Base-by-base conservation (phyloP, 1,140 invertebrate genomes). In the Pseudomyrmex concolor region DNA sequence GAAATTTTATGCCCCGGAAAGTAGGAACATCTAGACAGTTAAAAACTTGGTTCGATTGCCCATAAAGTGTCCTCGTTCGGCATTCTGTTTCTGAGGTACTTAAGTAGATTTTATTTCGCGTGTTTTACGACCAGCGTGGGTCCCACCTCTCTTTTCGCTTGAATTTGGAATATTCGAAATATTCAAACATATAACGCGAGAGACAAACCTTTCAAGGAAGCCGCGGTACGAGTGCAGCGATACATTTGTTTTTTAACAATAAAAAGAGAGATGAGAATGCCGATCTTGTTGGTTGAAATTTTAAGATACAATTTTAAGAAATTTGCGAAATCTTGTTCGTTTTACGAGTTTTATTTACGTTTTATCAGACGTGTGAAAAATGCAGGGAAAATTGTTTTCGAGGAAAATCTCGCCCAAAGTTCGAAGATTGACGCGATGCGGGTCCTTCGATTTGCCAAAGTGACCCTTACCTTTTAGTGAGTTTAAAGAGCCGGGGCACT, bases 11-110 rank as follows among this genome's bases (percentile, higher is more conserved):
- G 84, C 83, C 63, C 84, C 74, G 89, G 76, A 89, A 89, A 87
- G 83, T 62, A 80, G 73, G 80, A 84, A 64, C 68, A 88, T 87
- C 85, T 85, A 85, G 89, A 86, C 83, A 89, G 90, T 91, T 90
- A 89, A 90, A 91, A 91, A 90, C 64, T 90, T 86, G 71, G 57
- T 90, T 90, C 90, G 89, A 91, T 88, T 90, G 83, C 84, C 88
- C 88, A 91, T 91, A 91, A 91, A 91, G 78, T 15, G 66, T 34
- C 64, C 62, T 82, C 83, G 83, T 76, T 84, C 83, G 85, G 81
- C 90, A 91, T 91, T 91, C 90, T 90, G 90, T 89, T 90, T 86
- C 84, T 67, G 55, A 45, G 83, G 72, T 77, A 88, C 88, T 91
- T 85, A 84, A 43, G 66, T 88, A 81, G 89, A 83, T 90, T 91